Conservation (phyloP, 2,113 vertebrate species). For the Chaetorhynchus papuensis region DNA sequence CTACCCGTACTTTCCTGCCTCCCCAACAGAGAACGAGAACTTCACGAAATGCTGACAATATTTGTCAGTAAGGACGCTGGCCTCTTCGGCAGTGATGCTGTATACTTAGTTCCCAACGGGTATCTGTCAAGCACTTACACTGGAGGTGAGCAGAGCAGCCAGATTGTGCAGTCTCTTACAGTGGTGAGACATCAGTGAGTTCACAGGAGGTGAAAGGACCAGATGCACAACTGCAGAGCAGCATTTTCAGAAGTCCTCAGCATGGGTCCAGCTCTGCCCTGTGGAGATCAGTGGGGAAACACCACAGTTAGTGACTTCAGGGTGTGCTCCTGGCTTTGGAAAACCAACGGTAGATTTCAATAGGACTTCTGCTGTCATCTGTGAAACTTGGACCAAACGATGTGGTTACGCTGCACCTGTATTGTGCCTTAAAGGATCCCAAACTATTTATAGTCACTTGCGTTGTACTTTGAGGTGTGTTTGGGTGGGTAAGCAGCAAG, state of each 20-base stretch:
- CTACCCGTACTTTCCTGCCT: neutral
- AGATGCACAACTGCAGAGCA: neutral
- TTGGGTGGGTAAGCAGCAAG: slow-evolving; percentile 6
- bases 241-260: neutral
- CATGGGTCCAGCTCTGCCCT: neutral
- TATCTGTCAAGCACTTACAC: neutral
- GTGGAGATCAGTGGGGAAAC: neutral
- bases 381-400: neutral
- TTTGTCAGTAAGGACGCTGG: neutral
- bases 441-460: neutral
- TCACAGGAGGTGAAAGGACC: neutral
- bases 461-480: neutral
- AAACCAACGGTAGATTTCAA: neutral
- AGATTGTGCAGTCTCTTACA: neutral
- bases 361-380: neutral
- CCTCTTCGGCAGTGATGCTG: neutral
- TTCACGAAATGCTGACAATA: neutral
- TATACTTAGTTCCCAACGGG: neutral
- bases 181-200: neutral
- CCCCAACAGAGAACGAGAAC: neutral
- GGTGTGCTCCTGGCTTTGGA: neutral
- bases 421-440: neutral
- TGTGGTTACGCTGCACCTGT: neutral
- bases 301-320: neutral
- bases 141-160: neutral